Evolutionary conservation across 2,888 invertebrate species (phyloP).

Genomic region (Margaritifera margaritifera): DNA sequence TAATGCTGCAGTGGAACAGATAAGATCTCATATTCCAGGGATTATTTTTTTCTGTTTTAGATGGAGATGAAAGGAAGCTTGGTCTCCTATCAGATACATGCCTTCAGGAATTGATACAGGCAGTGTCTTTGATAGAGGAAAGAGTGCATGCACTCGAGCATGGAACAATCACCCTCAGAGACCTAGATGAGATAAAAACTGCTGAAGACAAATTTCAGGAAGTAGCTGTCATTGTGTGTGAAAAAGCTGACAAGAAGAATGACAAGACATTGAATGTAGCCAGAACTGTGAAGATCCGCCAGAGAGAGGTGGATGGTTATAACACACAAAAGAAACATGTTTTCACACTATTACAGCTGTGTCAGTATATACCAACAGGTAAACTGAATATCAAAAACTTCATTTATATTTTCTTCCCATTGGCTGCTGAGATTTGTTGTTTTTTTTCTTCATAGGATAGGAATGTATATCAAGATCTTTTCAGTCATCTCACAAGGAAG

Average conservation of each 20-base stretch:
- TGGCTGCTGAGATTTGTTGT: no score
- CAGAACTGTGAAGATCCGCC: background rate
- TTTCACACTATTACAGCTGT: background rate
- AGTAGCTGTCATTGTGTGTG: background rate
- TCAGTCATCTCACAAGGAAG: no score
- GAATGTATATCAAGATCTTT: no score
- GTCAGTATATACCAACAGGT: background rate
- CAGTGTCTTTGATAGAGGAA: slow-evolving; percentile 1
- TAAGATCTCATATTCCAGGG: no score
- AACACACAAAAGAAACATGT: background rate
- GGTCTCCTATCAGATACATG: background rate
- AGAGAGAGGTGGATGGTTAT: slow-evolving; percentile 5
- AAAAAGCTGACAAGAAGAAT: background rate
- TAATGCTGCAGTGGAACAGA: no score
- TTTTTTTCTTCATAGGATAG: no score
- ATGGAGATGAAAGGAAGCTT: no score
- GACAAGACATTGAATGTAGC: background rate
- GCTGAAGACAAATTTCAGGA: slow-evolving; percentile 11
- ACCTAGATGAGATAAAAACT: slow-evolving; percentile 10
- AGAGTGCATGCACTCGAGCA: background rate
- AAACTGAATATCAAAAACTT: no score
- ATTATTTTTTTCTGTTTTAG: no score
- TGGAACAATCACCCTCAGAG: slow-evolving; percentile 17
- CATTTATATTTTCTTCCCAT: no score
- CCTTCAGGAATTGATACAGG: slow-evolving; percentile 1